These are phyloP conservation scores for Nothobranchius kuhntae DNA, from an alignment of 2,113 vertebrate genomes.

Conservation along the genomic window DNA sequence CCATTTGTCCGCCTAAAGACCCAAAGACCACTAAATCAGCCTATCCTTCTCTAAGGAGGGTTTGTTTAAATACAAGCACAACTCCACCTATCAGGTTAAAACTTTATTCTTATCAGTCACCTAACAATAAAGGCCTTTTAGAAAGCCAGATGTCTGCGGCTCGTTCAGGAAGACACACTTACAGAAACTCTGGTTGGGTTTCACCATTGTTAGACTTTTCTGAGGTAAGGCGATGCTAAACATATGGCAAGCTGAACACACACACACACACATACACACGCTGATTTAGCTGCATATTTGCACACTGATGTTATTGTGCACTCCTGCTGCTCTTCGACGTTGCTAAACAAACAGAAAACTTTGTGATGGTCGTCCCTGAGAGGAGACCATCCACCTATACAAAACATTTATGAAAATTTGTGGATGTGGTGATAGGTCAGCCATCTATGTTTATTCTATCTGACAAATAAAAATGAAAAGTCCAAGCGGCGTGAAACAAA, in stretches of 20 bases:
- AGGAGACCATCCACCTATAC: not conserved
- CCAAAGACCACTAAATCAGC: not conserved
- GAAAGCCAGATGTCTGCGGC: slow-evolving; percentile 9
- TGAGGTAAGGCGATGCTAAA: slow-evolving; percentile 11
- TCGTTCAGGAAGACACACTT: slow-evolving; percentile 32
- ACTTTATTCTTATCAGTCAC: not conserved
- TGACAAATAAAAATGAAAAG: not conserved
- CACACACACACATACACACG: not conserved
- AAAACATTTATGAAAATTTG: no score
- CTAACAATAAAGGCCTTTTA: not conserved
- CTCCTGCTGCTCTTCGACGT: not conserved
- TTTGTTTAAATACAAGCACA: not conserved
- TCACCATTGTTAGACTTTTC: slow-evolving; percentile 35
- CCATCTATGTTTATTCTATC: not conserved
- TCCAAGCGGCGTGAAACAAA: not conserved
- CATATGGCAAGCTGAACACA: slow-evolving; percentile 28
- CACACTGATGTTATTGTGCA: not conserved
- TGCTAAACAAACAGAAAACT: not conserved
- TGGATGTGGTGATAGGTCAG: no score
- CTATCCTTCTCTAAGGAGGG: no score
- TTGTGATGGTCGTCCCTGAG: slow-evolving; percentile 4
- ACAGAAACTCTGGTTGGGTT: slow-evolving; percentile 29
- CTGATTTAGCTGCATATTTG: not conserved
- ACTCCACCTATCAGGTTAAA: slow-evolving; percentile 4
- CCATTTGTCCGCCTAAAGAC: not conserved